Conservation (phyloP, 2,113 vertebrate genomes). For the Aphyosemion australe region DNA sequence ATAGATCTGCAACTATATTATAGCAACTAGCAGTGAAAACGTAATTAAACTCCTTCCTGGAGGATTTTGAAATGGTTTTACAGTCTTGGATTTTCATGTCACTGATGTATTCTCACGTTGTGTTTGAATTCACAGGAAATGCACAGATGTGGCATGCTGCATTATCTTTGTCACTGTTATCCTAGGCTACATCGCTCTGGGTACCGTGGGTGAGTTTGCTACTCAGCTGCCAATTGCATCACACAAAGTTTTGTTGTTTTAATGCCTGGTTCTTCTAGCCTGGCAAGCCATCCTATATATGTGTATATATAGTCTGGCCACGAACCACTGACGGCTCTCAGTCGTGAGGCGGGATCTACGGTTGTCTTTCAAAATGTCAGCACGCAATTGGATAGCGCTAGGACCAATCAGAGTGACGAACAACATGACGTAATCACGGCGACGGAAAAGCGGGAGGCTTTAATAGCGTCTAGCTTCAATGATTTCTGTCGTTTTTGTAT, state of each 20-base stretch:
- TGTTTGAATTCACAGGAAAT: conserved; percentile 77
- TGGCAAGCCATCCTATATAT: too few species aligned
- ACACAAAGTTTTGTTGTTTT: conserved; percentile 30
- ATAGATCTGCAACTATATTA: conserved; percentile 8
- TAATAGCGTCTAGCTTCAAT: too few species aligned
- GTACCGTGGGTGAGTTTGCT: conserved; percentile 90
- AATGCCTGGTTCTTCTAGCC: conserved; percentile 33
- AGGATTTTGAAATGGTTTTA: not conserved
- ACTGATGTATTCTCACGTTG: conserved; percentile 12
- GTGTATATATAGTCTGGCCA: too few species aligned
- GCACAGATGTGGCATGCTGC: conserved; percentile 92
- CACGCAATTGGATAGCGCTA: too few species aligned
- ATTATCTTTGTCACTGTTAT: conserved; percentile 90
- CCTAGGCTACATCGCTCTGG: conserved; percentile 90
- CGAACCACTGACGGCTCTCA: too few species aligned
- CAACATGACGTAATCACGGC: too few species aligned
- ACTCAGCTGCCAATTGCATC: conserved; percentile 49
- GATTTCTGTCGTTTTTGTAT: too few species aligned
- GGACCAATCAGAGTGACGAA: too few species aligned
- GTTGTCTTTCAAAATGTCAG: too few species aligned
- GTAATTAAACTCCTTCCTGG: not conserved
- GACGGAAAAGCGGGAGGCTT: too few species aligned
- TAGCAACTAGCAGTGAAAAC: not conserved
- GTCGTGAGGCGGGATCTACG: too few species aligned
- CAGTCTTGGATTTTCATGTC: conserved; percentile 12